These are phyloP conservation scores for Rutpela maculata DNA, from an alignment of 2,888 invertebrate species.

Conservation along the genomic window DNA sequence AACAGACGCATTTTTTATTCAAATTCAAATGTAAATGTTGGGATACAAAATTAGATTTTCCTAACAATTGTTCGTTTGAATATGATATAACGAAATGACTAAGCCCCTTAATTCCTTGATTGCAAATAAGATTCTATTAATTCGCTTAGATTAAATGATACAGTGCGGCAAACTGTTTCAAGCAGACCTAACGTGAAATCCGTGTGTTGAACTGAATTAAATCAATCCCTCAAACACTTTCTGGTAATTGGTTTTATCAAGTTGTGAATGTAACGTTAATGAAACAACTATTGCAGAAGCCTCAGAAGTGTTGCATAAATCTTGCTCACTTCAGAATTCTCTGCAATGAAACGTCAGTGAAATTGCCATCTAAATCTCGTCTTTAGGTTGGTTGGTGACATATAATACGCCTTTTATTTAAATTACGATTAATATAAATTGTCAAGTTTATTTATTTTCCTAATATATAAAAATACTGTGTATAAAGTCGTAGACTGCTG, in stretches of 20 bases:
- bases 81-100: background rate
- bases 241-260: constrained; percentile 39
- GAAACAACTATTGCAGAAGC: constrained; percentile 29
- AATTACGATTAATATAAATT: too few relatives aligned
- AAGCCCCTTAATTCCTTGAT: background rate
- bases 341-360: constrained; percentile 15
- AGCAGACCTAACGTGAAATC: background rate
- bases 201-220: constrained; percentile 16
- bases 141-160: constrained; percentile 1
- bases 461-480: background rate
- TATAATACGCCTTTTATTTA: background rate
- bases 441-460: background rate
- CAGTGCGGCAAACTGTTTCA: background rate
- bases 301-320: constrained; percentile 30
- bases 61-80: too few relatives aligned
- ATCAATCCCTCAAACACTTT: constrained; percentile 22
- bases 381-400: background rate
- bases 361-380: constrained; percentile 17
- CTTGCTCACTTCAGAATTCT: constrained; percentile 26
- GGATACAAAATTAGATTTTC: too few relatives aligned
- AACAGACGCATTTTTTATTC: too few relatives aligned
- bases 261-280: constrained; percentile 29
- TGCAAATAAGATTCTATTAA: background rate
- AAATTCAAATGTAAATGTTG: too few relatives aligned
- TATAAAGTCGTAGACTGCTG: too few relatives aligned